phyloP scores from a whole-genome alignment of 2,888 invertebrate genomes.

The Agrenia bidenticulata region DNA sequence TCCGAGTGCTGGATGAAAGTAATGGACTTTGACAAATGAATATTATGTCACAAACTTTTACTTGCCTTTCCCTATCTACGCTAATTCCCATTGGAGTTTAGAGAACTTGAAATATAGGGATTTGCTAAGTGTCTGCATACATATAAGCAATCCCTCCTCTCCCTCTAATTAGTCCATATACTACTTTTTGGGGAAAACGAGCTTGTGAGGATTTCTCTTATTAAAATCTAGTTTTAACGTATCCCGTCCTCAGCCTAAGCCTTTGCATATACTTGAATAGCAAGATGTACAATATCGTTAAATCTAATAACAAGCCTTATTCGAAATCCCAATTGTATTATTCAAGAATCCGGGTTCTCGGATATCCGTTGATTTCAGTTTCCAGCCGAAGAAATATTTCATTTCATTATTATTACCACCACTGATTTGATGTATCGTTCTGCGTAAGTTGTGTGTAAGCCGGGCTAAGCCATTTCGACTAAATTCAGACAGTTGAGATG shows the following conservation, averaged over 20 bases:
- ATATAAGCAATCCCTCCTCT: neutral
- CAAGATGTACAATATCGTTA: too few species aligned
- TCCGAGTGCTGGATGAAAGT: conserved; percentile 37
- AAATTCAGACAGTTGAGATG: neutral
- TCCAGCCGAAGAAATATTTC: neutral
- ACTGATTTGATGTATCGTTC: neutral
- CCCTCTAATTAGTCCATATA: neutral
- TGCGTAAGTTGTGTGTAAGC: conserved; percentile 3
- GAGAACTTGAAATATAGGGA: too few species aligned
- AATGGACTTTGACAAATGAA: conserved; percentile 53
- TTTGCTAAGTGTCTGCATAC: too few species aligned
- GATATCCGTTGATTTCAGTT: neutral
- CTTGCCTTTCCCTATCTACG: conserved; percentile 7
- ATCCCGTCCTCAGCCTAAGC: too few species aligned
- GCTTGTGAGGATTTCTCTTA: neutral
- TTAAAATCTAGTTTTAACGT: too few species aligned
- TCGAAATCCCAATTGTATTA: too few species aligned
- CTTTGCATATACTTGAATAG: too few species aligned
- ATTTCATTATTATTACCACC: neutral
- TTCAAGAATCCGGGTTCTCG: neutral
- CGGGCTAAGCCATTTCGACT: neutral
- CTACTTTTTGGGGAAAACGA: neutral
- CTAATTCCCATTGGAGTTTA: too few species aligned
- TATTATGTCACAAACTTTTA: conserved; percentile 40
- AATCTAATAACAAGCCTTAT: too few species aligned